Evolutionary conservation across 2,797 vertebrate genomes (phyloP).

Genomic region (Vespertilio murinus): DNA sequence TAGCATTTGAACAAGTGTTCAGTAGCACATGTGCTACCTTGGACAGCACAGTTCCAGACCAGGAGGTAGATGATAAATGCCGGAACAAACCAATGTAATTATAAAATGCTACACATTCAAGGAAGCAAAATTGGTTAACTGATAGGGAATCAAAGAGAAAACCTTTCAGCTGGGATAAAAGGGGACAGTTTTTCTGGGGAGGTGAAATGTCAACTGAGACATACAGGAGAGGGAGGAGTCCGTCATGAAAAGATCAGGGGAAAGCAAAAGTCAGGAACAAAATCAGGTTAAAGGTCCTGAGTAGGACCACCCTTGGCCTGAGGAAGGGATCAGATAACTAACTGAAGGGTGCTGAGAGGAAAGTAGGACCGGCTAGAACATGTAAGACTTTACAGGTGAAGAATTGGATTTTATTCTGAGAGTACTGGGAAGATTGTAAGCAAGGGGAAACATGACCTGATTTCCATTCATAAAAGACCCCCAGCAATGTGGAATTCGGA

Average conservation of each 20-base stretch:
- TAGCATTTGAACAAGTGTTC: not conserved
- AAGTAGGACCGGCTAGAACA: not conserved
- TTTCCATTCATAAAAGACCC: not conserved
- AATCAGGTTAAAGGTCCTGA: not conserved
- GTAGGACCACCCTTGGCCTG: not conserved
- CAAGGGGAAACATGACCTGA: not conserved
- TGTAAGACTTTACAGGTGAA: not conserved
- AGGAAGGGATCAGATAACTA: not conserved
- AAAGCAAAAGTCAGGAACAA: not conserved
- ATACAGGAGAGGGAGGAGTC: not conserved
- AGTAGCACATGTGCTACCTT: not conserved
- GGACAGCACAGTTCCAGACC: not conserved
- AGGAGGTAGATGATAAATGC: not conserved
- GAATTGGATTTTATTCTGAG: not conserved
- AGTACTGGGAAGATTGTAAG: slow-evolving; percentile 10
- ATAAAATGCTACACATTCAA: not conserved
- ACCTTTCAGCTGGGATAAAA: not conserved
- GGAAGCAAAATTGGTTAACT: not conserved
- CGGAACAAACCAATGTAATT: not conserved
- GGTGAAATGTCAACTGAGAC: not conserved
- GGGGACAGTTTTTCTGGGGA: not conserved
- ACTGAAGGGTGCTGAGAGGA: not conserved
- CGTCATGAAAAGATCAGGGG: not conserved
- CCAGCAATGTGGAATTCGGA: not conserved
- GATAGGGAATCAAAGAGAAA: not conserved